These are phyloP conservation scores for Xerus rutilus DNA, from an alignment of 2,797 vertebrate genomes.

Conservation along the genomic window DNA sequence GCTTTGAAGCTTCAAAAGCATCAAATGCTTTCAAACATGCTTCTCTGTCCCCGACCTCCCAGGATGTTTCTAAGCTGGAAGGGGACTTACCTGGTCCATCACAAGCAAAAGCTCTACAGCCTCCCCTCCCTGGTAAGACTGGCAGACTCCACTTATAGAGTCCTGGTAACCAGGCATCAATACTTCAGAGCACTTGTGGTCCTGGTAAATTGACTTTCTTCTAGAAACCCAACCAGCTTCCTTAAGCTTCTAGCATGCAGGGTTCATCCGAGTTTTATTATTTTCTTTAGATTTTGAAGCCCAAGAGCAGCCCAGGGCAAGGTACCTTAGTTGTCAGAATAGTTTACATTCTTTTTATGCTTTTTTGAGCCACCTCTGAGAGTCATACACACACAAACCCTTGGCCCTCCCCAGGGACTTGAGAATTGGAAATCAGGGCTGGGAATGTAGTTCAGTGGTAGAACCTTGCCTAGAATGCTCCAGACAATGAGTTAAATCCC, in stretches of 20 bases:
- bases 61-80: conserved; percentile 6
- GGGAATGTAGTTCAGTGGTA: not conserved
- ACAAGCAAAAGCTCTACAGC: not conserved
- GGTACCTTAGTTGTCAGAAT: not conserved
- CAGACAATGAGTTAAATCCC: not conserved
- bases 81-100: not conserved
- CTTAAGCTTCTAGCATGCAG: not conserved
- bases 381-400: not conserved
- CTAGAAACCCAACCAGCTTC: not conserved
- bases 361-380: not conserved
- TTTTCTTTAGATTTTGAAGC: not conserved
- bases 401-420: not conserved
- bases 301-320: not conserved
- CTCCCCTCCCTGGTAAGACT: not conserved
- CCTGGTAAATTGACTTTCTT: not conserved
- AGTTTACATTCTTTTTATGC: not conserved
- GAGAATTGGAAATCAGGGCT: not conserved
- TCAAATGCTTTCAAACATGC: not conserved
- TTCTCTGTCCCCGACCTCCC: not conserved
- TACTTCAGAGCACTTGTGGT: not conserved
- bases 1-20: not conserved
- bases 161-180: not conserved
- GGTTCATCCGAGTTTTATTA: not conserved
- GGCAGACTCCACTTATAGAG: not conserved
- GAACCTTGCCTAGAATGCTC: not conserved